phyloP scores from a whole-genome alignment of 2,888 invertebrate species.

The Pheosia tremula region DNA sequence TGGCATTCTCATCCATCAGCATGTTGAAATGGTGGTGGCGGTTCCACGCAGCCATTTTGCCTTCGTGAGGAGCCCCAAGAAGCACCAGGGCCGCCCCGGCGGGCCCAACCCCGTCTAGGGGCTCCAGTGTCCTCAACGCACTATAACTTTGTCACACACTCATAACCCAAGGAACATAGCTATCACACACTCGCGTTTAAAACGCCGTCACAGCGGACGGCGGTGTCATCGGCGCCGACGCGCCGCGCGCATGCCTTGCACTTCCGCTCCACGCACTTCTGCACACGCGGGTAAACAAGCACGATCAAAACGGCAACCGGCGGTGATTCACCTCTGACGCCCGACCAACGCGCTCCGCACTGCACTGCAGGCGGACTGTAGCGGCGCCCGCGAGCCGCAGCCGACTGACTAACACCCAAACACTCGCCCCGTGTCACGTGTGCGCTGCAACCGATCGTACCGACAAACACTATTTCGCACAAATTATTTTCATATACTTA shows the following conservation, averaged over 20 bases:
- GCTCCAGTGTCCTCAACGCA: slow-evolving; percentile 85
- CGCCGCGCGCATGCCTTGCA: slow-evolving; percentile 80
- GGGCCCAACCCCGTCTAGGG: slow-evolving; percentile 86
- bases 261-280: slow-evolving; percentile 80
- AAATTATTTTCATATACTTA: slow-evolving; percentile 48
- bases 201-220: slow-evolving; percentile 70
- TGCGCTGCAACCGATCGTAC: slow-evolving; percentile 57
- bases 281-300: slow-evolving; percentile 82
- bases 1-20: slow-evolving; percentile 88
- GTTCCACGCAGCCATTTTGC: slow-evolving; percentile 89
- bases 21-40: slow-evolving; percentile 89
- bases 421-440: slow-evolving; percentile 77
- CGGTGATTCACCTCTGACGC: slow-evolving; percentile 80
- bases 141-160: slow-evolving; percentile 83
- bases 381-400: slow-evolving; percentile 69
- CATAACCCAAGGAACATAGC: slow-evolving; percentile 80
- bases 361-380: slow-evolving; percentile 76
- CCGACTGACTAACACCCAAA: slow-evolving; percentile 80
- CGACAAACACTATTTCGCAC: slow-evolving; percentile 66
- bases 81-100: slow-evolving; percentile 85
- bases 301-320: slow-evolving; percentile 72
- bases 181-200: slow-evolving; percentile 75
- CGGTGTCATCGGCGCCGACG: slow-evolving; percentile 78
- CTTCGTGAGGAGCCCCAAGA: slow-evolving; percentile 85
- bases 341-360: slow-evolving; percentile 53